Evolutionary conservation across 2,113 vertebrate species (phyloP), one percentile per base, ranked within the genome.

Genomic region (Rattus norvegicus): DNA sequence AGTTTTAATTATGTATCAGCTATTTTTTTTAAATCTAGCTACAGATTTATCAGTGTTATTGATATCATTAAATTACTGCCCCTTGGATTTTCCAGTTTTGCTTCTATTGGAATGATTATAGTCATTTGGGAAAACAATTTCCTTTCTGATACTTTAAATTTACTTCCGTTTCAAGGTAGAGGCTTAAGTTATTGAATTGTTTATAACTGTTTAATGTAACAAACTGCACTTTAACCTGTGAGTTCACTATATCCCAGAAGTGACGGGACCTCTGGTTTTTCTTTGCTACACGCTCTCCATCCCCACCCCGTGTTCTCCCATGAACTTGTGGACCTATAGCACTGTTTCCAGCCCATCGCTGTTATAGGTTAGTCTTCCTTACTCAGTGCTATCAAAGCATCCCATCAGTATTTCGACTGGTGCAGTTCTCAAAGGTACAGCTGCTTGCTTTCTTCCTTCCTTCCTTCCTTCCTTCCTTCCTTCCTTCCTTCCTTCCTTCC

Each of bases 81-180:
- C 67, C 52, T 81, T 79, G n/a, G 43, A 19, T 79, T 94, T 56
- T 70, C 54, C 52, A 76, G 86, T 73, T 92, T 79, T 95, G 61
- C 70, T 59, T 56, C 79, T 11, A 65, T n/a, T 88, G 67, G 16
- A 75, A 19, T 93, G 36, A 17, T 86, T 77, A 43, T 43, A 79
- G 24, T 39, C 19, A n/a, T 24, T 56, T 19, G 9, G 43, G 65
- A 93, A 59, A 69, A 67, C 12, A 83, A 61, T 43, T 81, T 73
- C 19, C 52, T 79, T 63, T 16, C 54, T 52, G 75, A 49, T 16
- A 39, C 16, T 87, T 93, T 86, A 36, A 56, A 36, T 76, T 81
- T 63, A 75, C 47, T 77, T 89, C 39, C 30, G 22, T 65, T 70
- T 63, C 83, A 79, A 92, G 77, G 43, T 80, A 75, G n/a, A 87